Evolutionary conservation across 2,888 invertebrate genomes (phyloP).

Genomic region (Tetranychus truncatus): DNA sequence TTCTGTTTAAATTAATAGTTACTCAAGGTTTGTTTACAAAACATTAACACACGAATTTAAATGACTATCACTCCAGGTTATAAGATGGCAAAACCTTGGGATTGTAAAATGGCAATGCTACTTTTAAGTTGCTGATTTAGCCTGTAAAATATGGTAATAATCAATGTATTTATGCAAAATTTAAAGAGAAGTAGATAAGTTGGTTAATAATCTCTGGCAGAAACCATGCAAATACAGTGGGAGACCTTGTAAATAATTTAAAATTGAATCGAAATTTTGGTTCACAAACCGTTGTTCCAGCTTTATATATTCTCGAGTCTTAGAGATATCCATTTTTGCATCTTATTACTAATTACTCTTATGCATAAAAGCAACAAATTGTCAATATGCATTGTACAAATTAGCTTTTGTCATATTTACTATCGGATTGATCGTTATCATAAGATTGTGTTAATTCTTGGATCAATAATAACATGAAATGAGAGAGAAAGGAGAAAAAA

Average conservation of each 20-base stretch:
- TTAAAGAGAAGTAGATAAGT: background rate
- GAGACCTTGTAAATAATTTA: background rate
- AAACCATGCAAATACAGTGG: background rate
- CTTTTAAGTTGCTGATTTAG: background rate
- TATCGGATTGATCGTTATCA: background rate
- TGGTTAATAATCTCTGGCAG: background rate
- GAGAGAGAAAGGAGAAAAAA: constrained; percentile 5
- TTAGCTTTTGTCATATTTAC: too few species aligned
- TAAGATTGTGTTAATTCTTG: background rate
- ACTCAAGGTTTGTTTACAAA: background rate
- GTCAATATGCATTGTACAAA: too few species aligned
- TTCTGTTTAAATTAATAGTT: background rate
- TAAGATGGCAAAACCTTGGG: background rate
- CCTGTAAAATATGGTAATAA: background rate
- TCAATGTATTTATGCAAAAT: background rate
- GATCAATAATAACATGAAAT: background rate
- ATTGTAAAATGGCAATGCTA: background rate
- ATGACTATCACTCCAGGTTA: background rate
- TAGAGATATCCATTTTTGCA: background rate
- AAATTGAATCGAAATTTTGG: background rate
- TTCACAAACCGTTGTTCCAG: background rate
- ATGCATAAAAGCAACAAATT: too few species aligned
- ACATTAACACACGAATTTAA: background rate
- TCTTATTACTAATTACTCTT: too few species aligned
- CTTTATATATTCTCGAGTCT: background rate